These are phyloP conservation scores for Melanerpes formicivorus DNA, from an alignment of 2,113 vertebrate species.

Conservation along the genomic window DNA sequence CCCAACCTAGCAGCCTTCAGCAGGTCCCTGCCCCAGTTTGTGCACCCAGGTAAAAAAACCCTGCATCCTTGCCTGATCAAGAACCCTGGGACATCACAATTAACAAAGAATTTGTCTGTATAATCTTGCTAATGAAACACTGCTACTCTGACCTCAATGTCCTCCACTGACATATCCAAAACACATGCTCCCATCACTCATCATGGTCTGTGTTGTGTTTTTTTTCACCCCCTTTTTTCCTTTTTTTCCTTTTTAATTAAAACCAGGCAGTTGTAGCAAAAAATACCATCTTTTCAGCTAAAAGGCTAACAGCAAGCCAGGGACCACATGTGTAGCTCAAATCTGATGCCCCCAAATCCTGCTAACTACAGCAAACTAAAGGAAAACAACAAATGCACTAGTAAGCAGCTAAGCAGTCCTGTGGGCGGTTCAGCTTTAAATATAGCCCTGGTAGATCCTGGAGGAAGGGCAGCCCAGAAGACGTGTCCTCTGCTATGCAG, in stretches of 20 bases:
- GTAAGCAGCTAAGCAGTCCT: not conserved
- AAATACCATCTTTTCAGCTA: not conserved
- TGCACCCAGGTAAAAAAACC: not conserved
- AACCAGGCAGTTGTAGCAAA: not conserved
- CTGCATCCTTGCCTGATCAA: not conserved
- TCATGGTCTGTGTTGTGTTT: not conserved
- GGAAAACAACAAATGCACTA: not conserved
- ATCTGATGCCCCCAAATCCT: not conserved
- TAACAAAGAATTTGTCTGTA: not conserved
- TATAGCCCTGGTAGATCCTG: slow-evolving; percentile 8
- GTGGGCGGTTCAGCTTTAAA: not conserved
- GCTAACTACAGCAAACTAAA: not conserved
- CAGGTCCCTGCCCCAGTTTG: not conserved
- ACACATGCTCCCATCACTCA: not conserved
- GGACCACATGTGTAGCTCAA: not conserved
- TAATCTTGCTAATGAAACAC: not conserved
- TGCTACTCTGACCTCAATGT: not conserved
- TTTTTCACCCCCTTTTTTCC: not conserved
- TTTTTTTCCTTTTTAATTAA: not conserved
- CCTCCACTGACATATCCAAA: not conserved
- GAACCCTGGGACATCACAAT: not conserved
- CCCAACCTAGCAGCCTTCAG: not conserved
- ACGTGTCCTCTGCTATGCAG: not conserved
- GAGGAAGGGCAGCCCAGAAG: not conserved
- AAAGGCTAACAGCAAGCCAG: not conserved